These are phyloP conservation scores for Drosophila neocordata DNA, from an alignment of 1,140 invertebrate genomes.

Conservation along the genomic window DNA sequence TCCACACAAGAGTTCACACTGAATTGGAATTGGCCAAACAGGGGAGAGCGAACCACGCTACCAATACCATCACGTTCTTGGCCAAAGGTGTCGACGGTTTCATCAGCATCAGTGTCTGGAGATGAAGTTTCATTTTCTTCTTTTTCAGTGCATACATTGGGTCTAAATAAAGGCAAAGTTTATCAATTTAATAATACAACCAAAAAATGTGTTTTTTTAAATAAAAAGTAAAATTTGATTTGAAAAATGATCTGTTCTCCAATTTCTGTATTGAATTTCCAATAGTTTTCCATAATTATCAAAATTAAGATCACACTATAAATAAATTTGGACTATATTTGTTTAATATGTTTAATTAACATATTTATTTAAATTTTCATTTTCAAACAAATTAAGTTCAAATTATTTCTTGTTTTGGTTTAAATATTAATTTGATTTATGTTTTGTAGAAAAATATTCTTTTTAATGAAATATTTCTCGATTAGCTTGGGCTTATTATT, in stretches of 20 bases:
- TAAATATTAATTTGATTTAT: too few species aligned
- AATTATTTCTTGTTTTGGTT: too few species aligned
- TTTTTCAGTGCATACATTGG: slow-evolving; percentile 78
- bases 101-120: slow-evolving; percentile 62
- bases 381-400: too few species aligned
- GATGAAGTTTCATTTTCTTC: slow-evolving; percentile 60
- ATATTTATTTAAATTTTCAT: too few species aligned
- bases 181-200: neutral
- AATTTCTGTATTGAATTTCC: too few species aligned
- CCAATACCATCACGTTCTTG: slow-evolving; percentile 66
- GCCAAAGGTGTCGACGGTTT: slow-evolving; percentile 75
- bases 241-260: too few species aligned
- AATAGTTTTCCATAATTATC: too few species aligned
- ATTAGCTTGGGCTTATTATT: neutral
- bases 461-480: neutral
- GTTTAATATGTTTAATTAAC: too few species aligned
- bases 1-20: slow-evolving; percentile 84
- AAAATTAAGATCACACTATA: too few species aligned
- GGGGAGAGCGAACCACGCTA: slow-evolving; percentile 64
- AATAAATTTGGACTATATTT: too few species aligned
- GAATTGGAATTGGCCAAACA: slow-evolving; percentile 83
- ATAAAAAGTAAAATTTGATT: too few species aligned
- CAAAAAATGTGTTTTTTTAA: too few species aligned
- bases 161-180: slow-evolving; percentile 33
- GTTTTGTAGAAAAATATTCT: neutral